phyloP scores from a whole-genome alignment of 2,888 invertebrate species.

The Ochlodes sylvanus region DNA sequence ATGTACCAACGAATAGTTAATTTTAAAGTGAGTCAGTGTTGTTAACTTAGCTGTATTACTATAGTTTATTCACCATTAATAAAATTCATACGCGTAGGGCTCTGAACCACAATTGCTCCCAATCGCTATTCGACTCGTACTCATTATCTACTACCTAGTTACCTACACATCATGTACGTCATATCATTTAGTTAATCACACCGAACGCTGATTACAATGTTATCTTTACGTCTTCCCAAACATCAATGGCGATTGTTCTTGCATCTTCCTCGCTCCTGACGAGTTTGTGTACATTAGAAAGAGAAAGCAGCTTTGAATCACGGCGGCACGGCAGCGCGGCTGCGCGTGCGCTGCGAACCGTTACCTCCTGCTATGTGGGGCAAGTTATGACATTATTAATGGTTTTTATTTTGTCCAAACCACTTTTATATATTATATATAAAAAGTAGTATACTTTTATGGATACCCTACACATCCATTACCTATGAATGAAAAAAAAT shows the following conservation, averaged over 20 bases:
- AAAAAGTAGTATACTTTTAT: too few relatives aligned
- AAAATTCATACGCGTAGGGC: neutral
- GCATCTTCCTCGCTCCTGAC: slow-evolving; percentile 51
- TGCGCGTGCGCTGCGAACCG: slow-evolving; percentile 50
- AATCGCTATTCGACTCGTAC: slow-evolving; percentile 4
- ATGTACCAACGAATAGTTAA: too few relatives aligned
- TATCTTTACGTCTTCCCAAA: slow-evolving; percentile 65
- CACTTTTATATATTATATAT: neutral
- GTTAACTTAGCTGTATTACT: too few relatives aligned
- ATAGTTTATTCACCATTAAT: too few relatives aligned
- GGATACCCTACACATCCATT: too few relatives aligned
- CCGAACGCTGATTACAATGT: slow-evolving; percentile 56
- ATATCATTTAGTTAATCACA: slow-evolving; percentile 61
- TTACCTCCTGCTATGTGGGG: slow-evolving; percentile 43
- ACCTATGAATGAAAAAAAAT: too few relatives aligned
- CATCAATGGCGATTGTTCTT: slow-evolving; percentile 70
- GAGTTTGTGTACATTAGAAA: slow-evolving; percentile 26
- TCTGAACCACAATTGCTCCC: neutral
- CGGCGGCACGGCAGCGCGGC: slow-evolving; percentile 42
- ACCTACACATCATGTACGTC: slow-evolving; percentile 32
- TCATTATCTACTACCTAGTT: neutral
- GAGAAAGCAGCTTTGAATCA: slow-evolving; percentile 40
- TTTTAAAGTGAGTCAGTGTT: too few relatives aligned
- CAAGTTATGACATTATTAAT: slow-evolving; percentile 38
- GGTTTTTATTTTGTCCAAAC: neutral